These are phyloP conservation scores for Orycteropus afer DNA, from an alignment of 2,113 vertebrate genomes.

Conservation along the genomic window DNA sequence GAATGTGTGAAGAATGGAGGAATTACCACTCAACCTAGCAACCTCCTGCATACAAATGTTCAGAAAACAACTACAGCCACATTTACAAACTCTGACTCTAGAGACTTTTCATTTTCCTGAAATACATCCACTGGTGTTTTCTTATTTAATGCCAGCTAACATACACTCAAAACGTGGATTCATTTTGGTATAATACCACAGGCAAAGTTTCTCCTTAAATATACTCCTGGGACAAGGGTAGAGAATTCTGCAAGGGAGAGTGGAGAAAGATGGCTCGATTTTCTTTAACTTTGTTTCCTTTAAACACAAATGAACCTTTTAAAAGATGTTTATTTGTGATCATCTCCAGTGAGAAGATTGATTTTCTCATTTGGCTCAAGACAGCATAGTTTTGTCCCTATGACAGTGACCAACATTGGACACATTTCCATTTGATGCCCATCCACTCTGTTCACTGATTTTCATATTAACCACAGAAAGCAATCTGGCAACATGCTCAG, in stretches of 20 bases:
- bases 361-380: neutral
- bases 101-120: neutral
- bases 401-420: neutral
- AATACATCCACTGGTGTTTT: neutral
- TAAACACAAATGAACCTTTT: neutral
- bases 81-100: conserved; percentile 9
- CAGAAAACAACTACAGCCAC: neutral
- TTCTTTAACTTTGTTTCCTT: neutral
- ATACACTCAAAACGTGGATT: neutral
- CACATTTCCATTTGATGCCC: neutral
- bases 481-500: neutral
- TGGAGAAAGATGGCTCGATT: neutral
- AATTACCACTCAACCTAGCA: neutral
- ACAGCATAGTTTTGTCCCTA: neutral
- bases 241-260: no score
- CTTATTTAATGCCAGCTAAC: neutral
- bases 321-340: neutral
- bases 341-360: neutral
- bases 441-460: neutral
- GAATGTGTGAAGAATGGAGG: neutral
- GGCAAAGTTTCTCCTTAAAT: neutral
- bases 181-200: neutral
- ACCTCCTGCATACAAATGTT: neutral
- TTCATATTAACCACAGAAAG: conserved; percentile 18
- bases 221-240: neutral